Evolutionary conservation across 2,888 invertebrate genomes (phyloP), one percentile per base, ranked within the genome.

Genomic region (Biston betularia): DNA sequence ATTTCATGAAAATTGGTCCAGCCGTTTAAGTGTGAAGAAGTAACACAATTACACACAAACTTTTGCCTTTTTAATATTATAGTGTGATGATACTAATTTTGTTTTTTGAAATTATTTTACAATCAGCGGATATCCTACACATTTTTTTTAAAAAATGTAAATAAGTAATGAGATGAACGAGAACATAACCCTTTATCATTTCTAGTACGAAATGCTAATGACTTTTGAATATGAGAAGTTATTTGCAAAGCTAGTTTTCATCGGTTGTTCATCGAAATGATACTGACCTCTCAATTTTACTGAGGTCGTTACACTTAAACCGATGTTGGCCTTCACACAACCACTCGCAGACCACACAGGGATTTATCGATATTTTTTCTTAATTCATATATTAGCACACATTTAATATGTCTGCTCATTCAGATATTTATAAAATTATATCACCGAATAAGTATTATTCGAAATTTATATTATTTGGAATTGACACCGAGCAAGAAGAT

Each of bases 111-210:
- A 3, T 35, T 12, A 33, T 63, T 55, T 8, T 38, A 38, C 38
- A 24, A 55, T 55, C 49, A 14, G 33, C 55, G 63, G 63, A 63
- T 33, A 56, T 63, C 63, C 63, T n/a, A n/a, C n/a, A n/a, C n/a
- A n/a, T n/a, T n/a, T n/a, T n/a, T n/a, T n/a, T n/a, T n/a, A n/a
- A n/a, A n/a, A n/a, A n/a, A n/a, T n/a, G n/a, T n/a, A n/a, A n/a
- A n/a, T n/a, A n/a, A n/a, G n/a, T n/a, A n/a, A n/a, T n/a, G n/a
- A n/a, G n/a, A n/a, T n/a, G n/a, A n/a, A n/a, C n/a, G n/a, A n/a
- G n/a, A n/a, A 38, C 38, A 34, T 14, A 50, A 55, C 55, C 55
- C 49, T 63, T 56, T 55, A 54, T 55, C 38, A 24, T 10, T 55
- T n/a, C 11, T 33, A n/a, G 44, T 50, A 52, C 24, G 34, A 34